Evolutionary conservation across 2,797 vertebrate species (phyloP), one percentile per base, ranked within the genome.

Genomic region (Lepus townsendii): DNA sequence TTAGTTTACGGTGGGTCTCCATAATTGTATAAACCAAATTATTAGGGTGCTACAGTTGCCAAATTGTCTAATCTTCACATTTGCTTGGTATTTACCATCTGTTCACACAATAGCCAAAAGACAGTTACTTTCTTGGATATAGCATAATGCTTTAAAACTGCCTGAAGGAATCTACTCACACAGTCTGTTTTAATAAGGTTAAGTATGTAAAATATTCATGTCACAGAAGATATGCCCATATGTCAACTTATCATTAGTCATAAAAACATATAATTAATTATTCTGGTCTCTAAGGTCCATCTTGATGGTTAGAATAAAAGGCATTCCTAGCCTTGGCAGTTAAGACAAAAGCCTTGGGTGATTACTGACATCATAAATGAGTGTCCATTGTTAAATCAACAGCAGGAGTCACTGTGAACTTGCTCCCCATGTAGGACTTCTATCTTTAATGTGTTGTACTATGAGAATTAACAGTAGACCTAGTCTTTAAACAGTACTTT

Each of bases 171-270:
- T 93, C 77, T 73, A 38, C 73, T 87, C 71, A 57, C 42, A n/a
- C 85, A 91, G 77, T 85, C 93, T 92, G 42, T 57, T 87, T 90
- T 65, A 90, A 85, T 88, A 90, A 95, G 88, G 62, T 92, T 91
- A 89, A 87, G 22, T 69, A 20, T 60, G 75, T 78, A 71, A 85
- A 79, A 96, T 93, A 95, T 84, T 90, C 84, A 80, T 83, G 63
- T 85, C 68, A 62, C 47, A 86, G 75, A 50, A 57, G 69, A 75
- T 32, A 72, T 30, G 27, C 38, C 83, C 91, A 76, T 69, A 82
- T 63, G 73, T 69, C 50, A 12, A 66, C 20, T 24, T 79, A 42
- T 65, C 57, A 69, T 92, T 82, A 90, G 32, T 76, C 82, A 88
- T 24, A 71, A 47, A 91, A 85, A 72, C 32, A 47, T 69, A 30